A percentile compares a stretch with the other conserved stretches of the same genome.
Evolutionary conservation across 2,888 invertebrate genomes (phyloP).

Genomic region (Heliconius hortense): DNA sequence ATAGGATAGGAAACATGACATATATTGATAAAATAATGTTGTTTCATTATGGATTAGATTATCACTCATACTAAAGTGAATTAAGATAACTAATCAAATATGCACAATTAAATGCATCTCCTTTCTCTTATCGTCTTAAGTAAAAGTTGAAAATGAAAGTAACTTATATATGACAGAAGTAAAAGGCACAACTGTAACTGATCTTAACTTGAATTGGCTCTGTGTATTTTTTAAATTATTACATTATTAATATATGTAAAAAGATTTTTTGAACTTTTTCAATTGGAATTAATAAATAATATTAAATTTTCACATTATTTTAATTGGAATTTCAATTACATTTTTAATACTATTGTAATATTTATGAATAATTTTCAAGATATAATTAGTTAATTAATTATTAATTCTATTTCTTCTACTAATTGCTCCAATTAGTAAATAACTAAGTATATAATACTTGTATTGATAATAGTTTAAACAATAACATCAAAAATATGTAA

Average conservation of each 20-base stretch:
- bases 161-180: conserved; percentile 48
- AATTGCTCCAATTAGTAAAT: conserved; percentile 18
- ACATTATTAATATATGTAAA: background rate
- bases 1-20: conserved; percentile 8
- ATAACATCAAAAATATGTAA: background rate
- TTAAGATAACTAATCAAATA: conserved; percentile 29
- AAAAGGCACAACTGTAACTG: conserved; percentile 44
- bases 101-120: conserved; percentile 37
- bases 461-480: background rate
- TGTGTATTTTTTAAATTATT: background rate
- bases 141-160: conserved; percentile 65
- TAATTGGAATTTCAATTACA: background rate
- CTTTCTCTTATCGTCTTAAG: conserved; percentile 49
- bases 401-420: background rate
- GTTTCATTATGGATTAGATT: background rate
- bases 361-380: background rate
- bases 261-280: background rate
- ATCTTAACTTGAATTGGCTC: conserved; percentile 19
- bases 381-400: background rate
- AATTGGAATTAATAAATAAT: background rate
- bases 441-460: background rate
- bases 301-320: background rate
- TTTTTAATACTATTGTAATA: background rate
- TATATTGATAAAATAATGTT: conserved; percentile 18
- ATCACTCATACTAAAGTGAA: background rate